These are phyloP conservation scores for Ariopsis seemanni DNA, from an alignment of 2,113 vertebrate species.

Conservation along the genomic window DNA sequence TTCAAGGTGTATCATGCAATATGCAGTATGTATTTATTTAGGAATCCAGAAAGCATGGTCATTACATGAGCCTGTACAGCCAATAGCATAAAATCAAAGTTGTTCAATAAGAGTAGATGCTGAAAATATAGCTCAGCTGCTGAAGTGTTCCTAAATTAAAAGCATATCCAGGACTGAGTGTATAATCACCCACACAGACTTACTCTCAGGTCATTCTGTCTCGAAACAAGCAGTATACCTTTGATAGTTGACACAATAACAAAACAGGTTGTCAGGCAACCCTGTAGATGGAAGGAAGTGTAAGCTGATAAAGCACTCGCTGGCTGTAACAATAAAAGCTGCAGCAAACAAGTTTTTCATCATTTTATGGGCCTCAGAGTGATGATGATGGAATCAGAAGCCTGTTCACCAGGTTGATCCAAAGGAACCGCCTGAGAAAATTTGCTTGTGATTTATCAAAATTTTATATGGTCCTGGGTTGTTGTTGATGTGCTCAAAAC, in stretches of 20 bases:
- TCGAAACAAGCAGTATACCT: constrained; percentile 13
- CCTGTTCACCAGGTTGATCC: neutral
- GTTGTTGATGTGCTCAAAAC: neutral
- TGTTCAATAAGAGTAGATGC: neutral
- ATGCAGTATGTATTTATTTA: neutral
- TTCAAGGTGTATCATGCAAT: neutral
- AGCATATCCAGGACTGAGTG: neutral
- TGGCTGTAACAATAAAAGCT: constrained; percentile 21
- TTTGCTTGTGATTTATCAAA: neutral
- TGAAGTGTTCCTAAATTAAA: neutral
- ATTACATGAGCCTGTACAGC: neutral
- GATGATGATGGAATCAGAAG: constrained; percentile 10
- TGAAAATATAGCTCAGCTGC: neutral
- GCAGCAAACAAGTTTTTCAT: constrained; percentile 8
- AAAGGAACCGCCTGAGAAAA: neutral
- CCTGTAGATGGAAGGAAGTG: constrained; percentile 10
- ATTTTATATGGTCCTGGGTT: neutral
- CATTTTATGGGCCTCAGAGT: neutral
- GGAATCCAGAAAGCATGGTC: neutral
- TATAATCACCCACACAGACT: neutral
- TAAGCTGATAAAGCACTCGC: constrained; percentile 1
- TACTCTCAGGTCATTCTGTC: neutral
- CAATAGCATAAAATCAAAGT: neutral
- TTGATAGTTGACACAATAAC: constrained; percentile 3
- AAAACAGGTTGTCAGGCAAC: constrained; percentile 23